These are phyloP conservation scores for Sepioteuthis lessoniana DNA, from an alignment of 2,888 invertebrate genomes.

Conservation along the genomic window DNA sequence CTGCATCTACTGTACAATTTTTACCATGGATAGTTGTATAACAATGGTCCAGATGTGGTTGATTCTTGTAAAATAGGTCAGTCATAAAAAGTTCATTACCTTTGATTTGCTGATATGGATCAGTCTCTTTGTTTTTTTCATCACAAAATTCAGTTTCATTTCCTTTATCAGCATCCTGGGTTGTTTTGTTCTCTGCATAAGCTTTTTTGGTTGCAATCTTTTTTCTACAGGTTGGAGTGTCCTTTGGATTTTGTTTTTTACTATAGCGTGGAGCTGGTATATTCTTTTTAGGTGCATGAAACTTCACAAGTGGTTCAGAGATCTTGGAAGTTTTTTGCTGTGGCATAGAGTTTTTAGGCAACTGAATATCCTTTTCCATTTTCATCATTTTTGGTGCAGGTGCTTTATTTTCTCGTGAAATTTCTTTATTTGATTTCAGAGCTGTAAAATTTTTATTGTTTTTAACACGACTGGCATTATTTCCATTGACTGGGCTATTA, in stretches of 20 bases:
- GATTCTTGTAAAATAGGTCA: conserved; percentile 62
- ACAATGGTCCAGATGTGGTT: conserved; percentile 69
- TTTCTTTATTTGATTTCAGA: conserved; percentile 52
- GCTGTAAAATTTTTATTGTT: conserved; percentile 52
- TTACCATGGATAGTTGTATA: conserved; percentile 70
- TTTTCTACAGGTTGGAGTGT: conserved; percentile 34
- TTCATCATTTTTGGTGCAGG: neutral
- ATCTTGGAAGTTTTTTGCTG: neutral
- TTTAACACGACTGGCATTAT: neutral
- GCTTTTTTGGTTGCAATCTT: neutral
- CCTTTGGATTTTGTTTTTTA: conserved; percentile 39
- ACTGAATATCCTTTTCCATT: neutral
- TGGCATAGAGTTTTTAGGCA: neutral
- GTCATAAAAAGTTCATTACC: conserved; percentile 67
- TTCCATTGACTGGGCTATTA: neutral
- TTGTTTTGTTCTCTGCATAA: neutral
- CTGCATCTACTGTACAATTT: conserved; percentile 57
- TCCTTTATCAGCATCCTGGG: neutral
- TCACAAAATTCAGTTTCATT: conserved; percentile 50
- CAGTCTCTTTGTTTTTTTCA: conserved; percentile 56
- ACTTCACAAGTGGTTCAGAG: neutral
- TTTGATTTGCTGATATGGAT: conserved; percentile 60
- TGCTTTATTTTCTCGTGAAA: conserved; percentile 37
- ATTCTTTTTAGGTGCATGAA: conserved; percentile 34
- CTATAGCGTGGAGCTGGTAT: conserved; percentile 24